A percentile compares a stretch with the other conserved stretches of the same genome.
Evolutionary conservation across 2,888 invertebrate genomes (phyloP).

Genomic region (Sericinus montela): DNA sequence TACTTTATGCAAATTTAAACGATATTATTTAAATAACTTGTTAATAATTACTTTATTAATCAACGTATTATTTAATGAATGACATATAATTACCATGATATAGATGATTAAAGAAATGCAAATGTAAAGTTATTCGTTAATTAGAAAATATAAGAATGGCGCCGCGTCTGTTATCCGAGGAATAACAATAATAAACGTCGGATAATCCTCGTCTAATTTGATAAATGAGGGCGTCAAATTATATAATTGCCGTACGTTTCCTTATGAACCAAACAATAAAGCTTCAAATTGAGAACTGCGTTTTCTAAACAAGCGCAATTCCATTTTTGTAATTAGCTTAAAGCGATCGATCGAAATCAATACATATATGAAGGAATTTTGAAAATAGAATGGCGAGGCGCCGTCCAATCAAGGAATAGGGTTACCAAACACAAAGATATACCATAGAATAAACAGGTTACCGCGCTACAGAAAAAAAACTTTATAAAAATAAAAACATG

Average conservation of each 20-base stretch:
- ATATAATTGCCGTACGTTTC: conserved; percentile 13
- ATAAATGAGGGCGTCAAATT: conserved; percentile 13
- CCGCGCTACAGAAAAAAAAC: too few species aligned
- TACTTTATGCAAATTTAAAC: conserved; percentile 11
- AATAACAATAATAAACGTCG: conserved; percentile 37
- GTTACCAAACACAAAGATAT: conserved; percentile 32
- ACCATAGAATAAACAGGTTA: too few species aligned
- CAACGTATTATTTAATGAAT: too few species aligned
- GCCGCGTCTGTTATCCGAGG: conserved; percentile 26
- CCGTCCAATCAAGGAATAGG: conserved; percentile 49
- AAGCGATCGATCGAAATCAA: conserved; percentile 53
- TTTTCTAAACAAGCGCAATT: background rate
- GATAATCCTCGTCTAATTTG: conserved; percentile 22
- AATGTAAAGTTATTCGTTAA: too few species aligned
- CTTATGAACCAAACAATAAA: background rate
- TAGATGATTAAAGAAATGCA: too few species aligned
- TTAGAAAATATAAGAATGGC: too few species aligned
- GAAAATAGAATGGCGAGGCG: conserved; percentile 63
- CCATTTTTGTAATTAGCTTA: conserved; percentile 36
- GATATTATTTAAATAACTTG: conserved; percentile 11
- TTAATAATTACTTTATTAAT: conserved; percentile 19
- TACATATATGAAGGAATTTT: conserved; percentile 58
- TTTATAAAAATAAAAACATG: too few species aligned
- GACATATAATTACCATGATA: too few species aligned
- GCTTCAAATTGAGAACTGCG: background rate